Evolutionary conservation across 23 tunicate species (phyloP).

Genomic region (Oikopleura dioica): DNA sequence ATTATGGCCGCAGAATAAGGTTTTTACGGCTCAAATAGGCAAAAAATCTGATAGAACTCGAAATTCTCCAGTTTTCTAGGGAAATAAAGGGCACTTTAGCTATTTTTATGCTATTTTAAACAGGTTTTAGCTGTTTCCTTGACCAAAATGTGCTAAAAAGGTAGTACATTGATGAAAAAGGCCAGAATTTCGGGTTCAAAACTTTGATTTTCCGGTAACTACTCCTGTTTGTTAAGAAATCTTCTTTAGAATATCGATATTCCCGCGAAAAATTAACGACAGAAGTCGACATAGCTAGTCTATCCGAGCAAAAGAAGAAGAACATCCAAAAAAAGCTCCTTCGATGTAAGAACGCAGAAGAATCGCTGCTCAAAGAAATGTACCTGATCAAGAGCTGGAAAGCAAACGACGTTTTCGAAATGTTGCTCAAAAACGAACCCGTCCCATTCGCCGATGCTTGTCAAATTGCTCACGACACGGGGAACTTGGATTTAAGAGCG

Average conservation of each 20-base stretch:
- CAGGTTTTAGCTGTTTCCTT: too few species aligned
- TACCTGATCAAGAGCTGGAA: background rate
- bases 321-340: background rate
- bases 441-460: background rate
- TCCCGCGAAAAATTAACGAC: background rate
- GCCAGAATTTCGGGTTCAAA: too few species aligned
- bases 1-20: too few species aligned
- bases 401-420: background rate
- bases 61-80: too few species aligned
- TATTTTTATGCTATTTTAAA: too few species aligned
- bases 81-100: too few species aligned
- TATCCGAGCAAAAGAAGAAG: background rate
- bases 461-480: background rate
- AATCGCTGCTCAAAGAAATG: background rate
- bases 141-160: too few species aligned
- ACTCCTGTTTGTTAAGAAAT: too few species aligned
- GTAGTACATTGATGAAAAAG: too few species aligned
- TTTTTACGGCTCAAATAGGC: too few species aligned
- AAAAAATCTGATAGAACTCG: too few species aligned
- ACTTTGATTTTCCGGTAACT: too few species aligned
- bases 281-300: background rate
- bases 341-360: background rate
- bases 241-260: background rate
- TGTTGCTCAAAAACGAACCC: background rate
- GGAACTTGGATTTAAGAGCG: background rate